Evolutionary conservation across 2,113 vertebrate genomes (phyloP).

Genomic region (Myrmecobius fasciatus): DNA sequence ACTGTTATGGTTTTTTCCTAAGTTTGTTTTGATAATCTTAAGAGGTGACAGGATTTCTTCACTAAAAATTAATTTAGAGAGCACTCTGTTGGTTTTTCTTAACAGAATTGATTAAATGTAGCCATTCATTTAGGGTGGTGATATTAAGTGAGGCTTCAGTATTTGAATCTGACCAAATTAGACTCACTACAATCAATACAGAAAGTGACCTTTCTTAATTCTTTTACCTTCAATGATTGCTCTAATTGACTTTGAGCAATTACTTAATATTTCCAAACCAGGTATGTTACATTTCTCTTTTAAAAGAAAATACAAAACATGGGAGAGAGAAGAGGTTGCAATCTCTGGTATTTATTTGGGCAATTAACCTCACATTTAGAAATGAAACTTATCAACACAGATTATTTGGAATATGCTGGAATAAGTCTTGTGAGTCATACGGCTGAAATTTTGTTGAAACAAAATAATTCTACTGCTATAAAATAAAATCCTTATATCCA

Average conservation of each 20-base stretch:
- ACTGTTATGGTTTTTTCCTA: conserved; percentile 65
- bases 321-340: background rate
- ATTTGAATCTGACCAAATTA: conserved; percentile 52
- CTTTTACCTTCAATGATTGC: conserved; percentile 49
- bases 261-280: conserved; percentile 47
- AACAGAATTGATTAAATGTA: conserved; percentile 64
- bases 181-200: conserved; percentile 48
- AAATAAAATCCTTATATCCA: conserved; percentile 57
- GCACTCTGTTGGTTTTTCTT: conserved; percentile 49
- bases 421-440: conserved; percentile 14
- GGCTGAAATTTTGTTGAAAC: conserved; percentile 49
- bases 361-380: conserved; percentile 25
- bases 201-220: conserved; percentile 63
- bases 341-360: conserved; percentile 18
- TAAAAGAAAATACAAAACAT: conserved; percentile 37
- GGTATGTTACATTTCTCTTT: conserved; percentile 42
- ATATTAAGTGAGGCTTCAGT: conserved; percentile 52
- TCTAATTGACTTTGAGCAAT: conserved; percentile 52
- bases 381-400: conserved; percentile 15
- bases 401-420: conserved; percentile 12
- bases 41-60: conserved; percentile 42
- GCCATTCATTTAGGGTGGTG: conserved; percentile 60
- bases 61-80: conserved; percentile 66
- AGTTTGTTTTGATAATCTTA: conserved; percentile 57
- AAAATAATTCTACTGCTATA: conserved; percentile 32